These are phyloP conservation scores for Ophion ellenae DNA, from an alignment of 2,888 invertebrate species.

Conservation along the genomic window DNA sequence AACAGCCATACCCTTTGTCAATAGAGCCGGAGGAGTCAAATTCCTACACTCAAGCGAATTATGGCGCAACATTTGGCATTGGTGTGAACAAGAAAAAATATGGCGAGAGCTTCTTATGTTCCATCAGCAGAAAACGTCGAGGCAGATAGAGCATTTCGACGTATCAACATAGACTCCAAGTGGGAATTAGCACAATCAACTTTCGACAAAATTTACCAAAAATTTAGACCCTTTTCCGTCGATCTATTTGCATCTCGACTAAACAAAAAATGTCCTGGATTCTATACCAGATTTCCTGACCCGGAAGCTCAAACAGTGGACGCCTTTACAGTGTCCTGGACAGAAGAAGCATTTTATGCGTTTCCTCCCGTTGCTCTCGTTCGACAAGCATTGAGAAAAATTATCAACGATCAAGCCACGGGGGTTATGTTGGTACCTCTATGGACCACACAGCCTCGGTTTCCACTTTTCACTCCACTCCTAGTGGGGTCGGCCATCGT, in stretches of 20 bases:
- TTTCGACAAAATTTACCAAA: not conserved
- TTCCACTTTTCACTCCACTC: slow-evolving; percentile 70
- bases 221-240: not conserved
- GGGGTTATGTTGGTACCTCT: slow-evolving; percentile 73
- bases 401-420: no score
- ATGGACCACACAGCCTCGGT: slow-evolving; percentile 76
- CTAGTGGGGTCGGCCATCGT: slow-evolving; percentile 53
- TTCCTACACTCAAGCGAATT: slow-evolving; percentile 3
- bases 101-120: no score
- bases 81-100: not conserved
- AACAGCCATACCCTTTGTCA: slow-evolving; percentile 49
- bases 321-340: slow-evolving; percentile 9
- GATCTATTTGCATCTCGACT: not conserved
- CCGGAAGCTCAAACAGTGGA: not conserved
- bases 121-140: no score
- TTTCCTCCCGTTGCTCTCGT: slow-evolving; percentile 71
- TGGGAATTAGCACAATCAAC: not conserved
- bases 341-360: slow-evolving; percentile 66
- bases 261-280: not conserved
- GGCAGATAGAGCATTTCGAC: no score
- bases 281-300: not conserved
- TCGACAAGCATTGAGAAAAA: slow-evolving; percentile 60
- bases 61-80: not conserved
- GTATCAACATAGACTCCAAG: no score
- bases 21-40: slow-evolving; percentile 41